These are phyloP conservation scores for Strix uralensis DNA, from an alignment of 2,113 vertebrate species.

Conservation along the genomic window DNA sequence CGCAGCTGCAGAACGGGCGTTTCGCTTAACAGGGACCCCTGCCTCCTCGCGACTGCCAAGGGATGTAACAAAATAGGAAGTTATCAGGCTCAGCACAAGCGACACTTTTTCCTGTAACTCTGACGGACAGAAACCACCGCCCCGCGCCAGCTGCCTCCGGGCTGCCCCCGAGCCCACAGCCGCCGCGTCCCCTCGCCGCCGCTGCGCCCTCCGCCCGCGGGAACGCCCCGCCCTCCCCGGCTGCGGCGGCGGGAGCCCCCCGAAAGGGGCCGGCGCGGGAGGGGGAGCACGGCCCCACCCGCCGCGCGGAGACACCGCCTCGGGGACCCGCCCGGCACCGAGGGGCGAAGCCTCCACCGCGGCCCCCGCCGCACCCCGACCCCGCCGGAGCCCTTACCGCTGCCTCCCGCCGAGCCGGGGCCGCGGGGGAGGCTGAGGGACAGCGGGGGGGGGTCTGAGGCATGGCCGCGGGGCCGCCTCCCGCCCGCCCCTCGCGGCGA, in stretches of 20 bases:
- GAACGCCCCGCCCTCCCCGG: no score
- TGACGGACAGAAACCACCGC: rapidly evolving
- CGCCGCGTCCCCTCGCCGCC: no score
- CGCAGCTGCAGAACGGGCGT: neutral
- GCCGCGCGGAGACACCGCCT: neutral
- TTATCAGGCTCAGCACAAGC: rapidly evolving
- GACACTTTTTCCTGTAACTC: neutral
- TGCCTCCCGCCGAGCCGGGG: neutral
- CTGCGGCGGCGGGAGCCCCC: neutral
- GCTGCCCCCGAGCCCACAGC: no score
- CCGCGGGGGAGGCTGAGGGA: no score
- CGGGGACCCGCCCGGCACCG: neutral
- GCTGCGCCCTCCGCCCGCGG: neutral
- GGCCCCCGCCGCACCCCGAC: no score
- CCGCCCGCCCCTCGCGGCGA: no score
- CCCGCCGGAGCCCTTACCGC: neutral
- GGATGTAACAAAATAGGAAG: neutral
- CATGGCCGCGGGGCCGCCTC: no score
- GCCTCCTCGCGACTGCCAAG: neutral
- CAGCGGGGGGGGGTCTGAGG: no score
- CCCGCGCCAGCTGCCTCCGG: no score
- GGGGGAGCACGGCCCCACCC: neutral
- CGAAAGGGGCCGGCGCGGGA: neutral
- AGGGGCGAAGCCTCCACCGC: no score
- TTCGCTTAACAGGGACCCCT: rapidly evolving